Conservation (phyloP, 2,797 vertebrate species). For the Darevskia nairensis region DNA sequence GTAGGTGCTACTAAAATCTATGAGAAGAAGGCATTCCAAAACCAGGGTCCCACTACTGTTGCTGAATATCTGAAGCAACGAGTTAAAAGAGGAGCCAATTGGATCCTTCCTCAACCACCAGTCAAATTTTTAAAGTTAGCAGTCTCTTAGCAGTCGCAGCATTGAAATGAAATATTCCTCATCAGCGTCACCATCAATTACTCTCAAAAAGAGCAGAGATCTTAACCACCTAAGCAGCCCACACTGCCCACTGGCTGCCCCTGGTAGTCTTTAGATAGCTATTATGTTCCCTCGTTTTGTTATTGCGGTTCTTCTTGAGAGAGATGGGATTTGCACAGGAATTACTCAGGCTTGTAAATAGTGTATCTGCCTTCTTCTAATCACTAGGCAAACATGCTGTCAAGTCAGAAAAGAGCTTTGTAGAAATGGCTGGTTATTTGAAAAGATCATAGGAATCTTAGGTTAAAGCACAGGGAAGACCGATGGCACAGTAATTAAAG, state of each 20-base stretch:
- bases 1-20: no score
- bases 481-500: neutral
- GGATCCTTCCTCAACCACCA: conserved; percentile 67
- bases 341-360: conserved; percentile 74
- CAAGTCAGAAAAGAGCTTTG: conserved; percentile 49
- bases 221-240: conserved; percentile 57
- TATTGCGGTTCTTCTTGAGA: conserved; percentile 64
- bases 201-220: conserved; percentile 65
- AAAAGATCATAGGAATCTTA: neutral
- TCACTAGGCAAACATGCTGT: conserved; percentile 69
- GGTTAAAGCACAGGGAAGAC: neutral
- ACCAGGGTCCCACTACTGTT: no score
- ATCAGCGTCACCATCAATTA: conserved; percentile 73
- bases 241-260: conserved; percentile 49
- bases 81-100: conserved; percentile 70
- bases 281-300: conserved; percentile 66
- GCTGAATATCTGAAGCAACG: conserved; percentile 69
- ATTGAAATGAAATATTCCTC: conserved; percentile 73
- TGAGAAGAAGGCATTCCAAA: no score
- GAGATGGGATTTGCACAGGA: conserved; percentile 69
- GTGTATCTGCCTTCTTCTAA: conserved; percentile 71
- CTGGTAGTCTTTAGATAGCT: conserved; percentile 54
- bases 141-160: conserved; percentile 67
- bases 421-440: neutral
- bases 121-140: conserved; percentile 67